phyloP scores from a whole-genome alignment of 2,113 vertebrate genomes.

The Tichodroma muraria region DNA sequence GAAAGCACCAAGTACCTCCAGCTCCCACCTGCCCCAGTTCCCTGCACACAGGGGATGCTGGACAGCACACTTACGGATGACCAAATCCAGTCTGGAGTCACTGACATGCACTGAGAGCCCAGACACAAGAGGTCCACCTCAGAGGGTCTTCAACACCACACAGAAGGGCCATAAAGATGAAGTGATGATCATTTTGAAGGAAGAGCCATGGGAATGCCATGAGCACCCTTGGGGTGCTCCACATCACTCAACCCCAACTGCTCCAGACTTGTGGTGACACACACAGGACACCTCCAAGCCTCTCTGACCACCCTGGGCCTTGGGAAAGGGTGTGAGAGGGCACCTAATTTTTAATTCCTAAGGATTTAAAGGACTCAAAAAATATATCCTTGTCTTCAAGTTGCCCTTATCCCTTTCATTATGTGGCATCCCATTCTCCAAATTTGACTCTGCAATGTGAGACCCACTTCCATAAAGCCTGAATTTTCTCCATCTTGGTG shows the following conservation, averaged over 20 bases:
- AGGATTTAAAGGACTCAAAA: neutral
- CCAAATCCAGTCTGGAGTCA: neutral
- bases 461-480: neutral
- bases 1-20: neutral
- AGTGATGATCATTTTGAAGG: neutral
- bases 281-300: neutral
- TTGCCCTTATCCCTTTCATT: neutral
- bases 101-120: neutral
- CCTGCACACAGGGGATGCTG: neutral
- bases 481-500: neutral
- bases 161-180: neutral
- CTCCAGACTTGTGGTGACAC: neutral
- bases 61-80: neutral
- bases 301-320: neutral
- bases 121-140: neutral
- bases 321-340: neutral
- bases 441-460: neutral
- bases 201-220: neutral
- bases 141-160: neutral
- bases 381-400: neutral
- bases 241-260: neutral
- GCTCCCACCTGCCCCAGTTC: neutral
- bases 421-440: neutral
- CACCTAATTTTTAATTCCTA: neutral
- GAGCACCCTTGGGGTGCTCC: neutral